Evolutionary conservation across 1,140 invertebrate species (phyloP), one percentile per base, ranked within the genome.

Genomic region (Drosophila arizonae): DNA sequence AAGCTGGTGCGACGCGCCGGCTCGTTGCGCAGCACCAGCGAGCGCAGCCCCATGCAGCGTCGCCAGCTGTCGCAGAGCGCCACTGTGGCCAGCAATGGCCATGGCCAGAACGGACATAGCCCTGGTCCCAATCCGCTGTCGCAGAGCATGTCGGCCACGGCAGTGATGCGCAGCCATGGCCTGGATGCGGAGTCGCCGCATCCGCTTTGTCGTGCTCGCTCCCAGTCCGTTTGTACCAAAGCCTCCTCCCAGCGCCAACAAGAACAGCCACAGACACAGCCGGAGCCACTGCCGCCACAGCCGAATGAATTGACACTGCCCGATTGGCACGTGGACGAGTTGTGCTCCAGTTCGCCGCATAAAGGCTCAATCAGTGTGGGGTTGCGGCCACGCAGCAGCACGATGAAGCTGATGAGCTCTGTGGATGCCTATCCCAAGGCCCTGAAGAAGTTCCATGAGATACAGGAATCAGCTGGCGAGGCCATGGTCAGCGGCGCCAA

Each of bases 401-500:
- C 81, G 24, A 79, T 88, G 61, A 90, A 90, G 57, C 70, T 91
- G 1, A 91, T 91, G 33, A 68, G 84, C 17, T 77, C 81, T 60
- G 87, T 87, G 43, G 76, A 55, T 2, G 76, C 75, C 1, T 80
- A 79, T 36, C 80, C 88, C 10, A 90, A 89, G 65, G 68, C 78
- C 6, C 63, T 89, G 15, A 84, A 92, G 67, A 92, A 92, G 55
- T 92, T 88, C 36, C 93, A 93, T 64, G 92, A 93, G 60, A 93
- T 94, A 48, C 94, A 94, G 77, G 94, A 95, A 76, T 94, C 94
- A 5, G 94, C 94, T n/a, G 94, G 94, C 5, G 94, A 95, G 81
- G 94, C 94, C 26, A 93, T 94, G 93, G 92, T 93, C 11, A 93
- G 92, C 4, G 93, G 93, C 50, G 92, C 93, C 52, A 93, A 93